phyloP scores from a whole-genome alignment of 2,888 invertebrate genomes.

The Parnassius glacialis region DNA sequence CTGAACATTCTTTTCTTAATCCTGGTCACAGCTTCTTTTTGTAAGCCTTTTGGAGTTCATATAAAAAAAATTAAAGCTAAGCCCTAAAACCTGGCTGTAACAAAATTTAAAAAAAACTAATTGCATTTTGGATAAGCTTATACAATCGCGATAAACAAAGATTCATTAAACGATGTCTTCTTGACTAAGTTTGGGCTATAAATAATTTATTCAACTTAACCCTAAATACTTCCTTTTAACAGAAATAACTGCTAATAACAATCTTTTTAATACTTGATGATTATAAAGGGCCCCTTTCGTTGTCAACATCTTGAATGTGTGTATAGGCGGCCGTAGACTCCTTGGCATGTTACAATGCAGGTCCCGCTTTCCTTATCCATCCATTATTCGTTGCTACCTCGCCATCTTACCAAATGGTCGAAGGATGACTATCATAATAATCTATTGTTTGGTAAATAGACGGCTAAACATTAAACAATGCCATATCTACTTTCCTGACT shows the following conservation, averaged over 20 bases:
- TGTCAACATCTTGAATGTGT: slow-evolving; percentile 12
- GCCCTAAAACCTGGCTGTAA: too few relatives aligned
- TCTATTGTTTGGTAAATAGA: slow-evolving; percentile 22
- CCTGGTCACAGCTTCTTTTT: too few relatives aligned
- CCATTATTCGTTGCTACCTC: slow-evolving; percentile 19
- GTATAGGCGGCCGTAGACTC: slow-evolving; percentile 13
- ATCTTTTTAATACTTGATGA: slow-evolving; percentile 7
- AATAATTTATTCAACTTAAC: too few relatives aligned
- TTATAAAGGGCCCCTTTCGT: slow-evolving; percentile 9
- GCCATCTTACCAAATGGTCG: slow-evolving; percentile 18
- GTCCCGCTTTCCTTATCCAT: slow-evolving; percentile 23
- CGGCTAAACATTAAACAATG: slow-evolving; percentile 24
- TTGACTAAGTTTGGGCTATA: too few relatives aligned
- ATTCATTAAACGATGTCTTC: too few relatives aligned
- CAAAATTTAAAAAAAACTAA: too few relatives aligned
- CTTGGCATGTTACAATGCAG: slow-evolving; percentile 18
- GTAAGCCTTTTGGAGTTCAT: too few relatives aligned
- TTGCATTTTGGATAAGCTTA: too few relatives aligned
- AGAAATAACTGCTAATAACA: slow-evolving; percentile 1
- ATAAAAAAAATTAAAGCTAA: too few relatives aligned
- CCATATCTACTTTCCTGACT: slow-evolving; percentile 18
- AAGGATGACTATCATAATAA: slow-evolving; percentile 26
- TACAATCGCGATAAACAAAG: too few relatives aligned
- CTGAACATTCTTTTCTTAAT: too few relatives aligned
- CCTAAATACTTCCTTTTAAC: background rate